phyloP scores from a whole-genome alignment of 2,888 invertebrate species.

The Labia minor region DNA sequence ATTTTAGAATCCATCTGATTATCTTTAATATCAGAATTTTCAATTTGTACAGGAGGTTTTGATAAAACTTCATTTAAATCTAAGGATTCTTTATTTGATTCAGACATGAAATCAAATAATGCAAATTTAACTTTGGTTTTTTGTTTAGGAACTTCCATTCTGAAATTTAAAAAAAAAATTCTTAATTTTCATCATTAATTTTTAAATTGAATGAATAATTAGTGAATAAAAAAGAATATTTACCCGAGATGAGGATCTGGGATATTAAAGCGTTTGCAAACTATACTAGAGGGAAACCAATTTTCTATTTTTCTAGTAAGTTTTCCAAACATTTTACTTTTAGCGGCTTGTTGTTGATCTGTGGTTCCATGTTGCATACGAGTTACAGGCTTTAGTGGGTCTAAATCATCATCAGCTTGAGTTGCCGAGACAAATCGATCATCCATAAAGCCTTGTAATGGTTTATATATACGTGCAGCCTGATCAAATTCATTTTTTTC shows the following conservation, averaged over 20 bases:
- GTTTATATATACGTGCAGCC: slow-evolving; percentile 58
- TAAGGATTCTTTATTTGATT: background rate
- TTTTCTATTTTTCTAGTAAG: slow-evolving; percentile 53
- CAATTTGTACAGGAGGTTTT: slow-evolving; percentile 41
- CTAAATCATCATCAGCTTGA: slow-evolving; percentile 37
- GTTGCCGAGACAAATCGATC: slow-evolving; percentile 53
- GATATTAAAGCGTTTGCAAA: slow-evolving; percentile 90
- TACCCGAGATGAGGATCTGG: slow-evolving; percentile 68
- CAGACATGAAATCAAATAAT: background rate
- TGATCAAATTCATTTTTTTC: slow-evolving; percentile 71
- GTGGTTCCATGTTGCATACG: slow-evolving; percentile 21
- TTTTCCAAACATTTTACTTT: slow-evolving; percentile 63
- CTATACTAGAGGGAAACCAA: slow-evolving; percentile 74
- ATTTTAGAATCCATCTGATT: slow-evolving; percentile 25
- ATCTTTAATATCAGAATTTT: slow-evolving; percentile 38
- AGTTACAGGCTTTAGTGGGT: slow-evolving; percentile 34
- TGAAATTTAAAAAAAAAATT: background rate
- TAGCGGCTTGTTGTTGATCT: slow-evolving; percentile 53
- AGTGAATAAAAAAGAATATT: slow-evolving; percentile 22
- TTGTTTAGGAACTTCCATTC: slow-evolving; percentile 40
- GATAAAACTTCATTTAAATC: background rate
- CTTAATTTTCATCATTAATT: slow-evolving; percentile 19
- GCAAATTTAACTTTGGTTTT: slow-evolving; percentile 20
- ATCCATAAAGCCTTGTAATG: slow-evolving; percentile 42
- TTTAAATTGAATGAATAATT: slow-evolving; percentile 18